Evolutionary conservation across 2,113 vertebrate genomes (phyloP), one percentile per base, ranked within the genome.

Genomic region (Hippocampus abdominalis): DNA sequence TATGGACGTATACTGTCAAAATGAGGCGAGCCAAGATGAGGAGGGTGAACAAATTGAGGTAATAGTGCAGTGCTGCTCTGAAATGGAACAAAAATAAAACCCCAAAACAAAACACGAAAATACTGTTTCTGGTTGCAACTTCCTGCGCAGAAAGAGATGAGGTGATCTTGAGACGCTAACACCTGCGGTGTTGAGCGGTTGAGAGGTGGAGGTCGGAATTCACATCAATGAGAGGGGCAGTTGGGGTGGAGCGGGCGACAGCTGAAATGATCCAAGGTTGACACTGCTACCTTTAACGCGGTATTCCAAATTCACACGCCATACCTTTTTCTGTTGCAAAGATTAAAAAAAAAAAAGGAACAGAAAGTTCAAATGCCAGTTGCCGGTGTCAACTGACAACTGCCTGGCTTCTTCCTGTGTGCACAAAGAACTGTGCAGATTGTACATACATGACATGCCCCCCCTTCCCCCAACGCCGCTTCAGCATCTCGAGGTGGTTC

Each of bases 51-150:
- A 68, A 60, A 59, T 54, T 13, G 54, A 66, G 39, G 73, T 70
- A 70, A 67, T 16, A 12, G 88, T 88, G 88, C 81, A 76, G 83
- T 46, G 80, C 79, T 80, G 72, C 44, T 51, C 21, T 69, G 65
- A 40, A 73, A 82, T 39, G 29, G 65, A 68, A 74, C 64, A 77
- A 80, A 87, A 49, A 49, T 6, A 49, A 49, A 49, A 49, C 1
- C 32, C 32, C 4, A 79, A 59, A 83, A 69, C 74, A 68, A 54
- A 27, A 46, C 71, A 78, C 12, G 69, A 84, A 83, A 91, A 92
- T 89, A 92, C 91, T 93, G 90, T 82, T 53, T 74, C 57, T 68
- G 90, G 86, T 75, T 85, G 83, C 85, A 87, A 83, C 73, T 66
- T 74, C 72, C 83, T 84, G 79, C 83, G 85, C 77, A 88, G 79